Conservation (phyloP, 2,888 invertebrate species). For the Lissocephala sabroskyi region DNA sequence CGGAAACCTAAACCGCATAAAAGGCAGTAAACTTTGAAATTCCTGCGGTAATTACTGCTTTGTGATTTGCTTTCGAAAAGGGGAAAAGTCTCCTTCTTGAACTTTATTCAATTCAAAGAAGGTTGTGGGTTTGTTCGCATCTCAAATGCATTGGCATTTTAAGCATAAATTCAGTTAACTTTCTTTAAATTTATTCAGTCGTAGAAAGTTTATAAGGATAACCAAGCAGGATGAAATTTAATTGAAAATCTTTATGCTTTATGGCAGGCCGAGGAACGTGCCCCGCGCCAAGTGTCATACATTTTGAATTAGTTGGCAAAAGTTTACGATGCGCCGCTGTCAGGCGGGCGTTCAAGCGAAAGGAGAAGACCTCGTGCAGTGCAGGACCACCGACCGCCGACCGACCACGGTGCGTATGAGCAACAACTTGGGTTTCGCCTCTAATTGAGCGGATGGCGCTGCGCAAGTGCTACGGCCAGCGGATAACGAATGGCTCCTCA, state of each 20-base stretch:
- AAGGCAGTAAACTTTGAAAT: no score
- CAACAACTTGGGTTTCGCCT: constrained; percentile 33
- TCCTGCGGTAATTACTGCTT: no score
- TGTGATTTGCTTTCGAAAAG: no score
- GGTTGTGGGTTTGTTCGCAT: no score
- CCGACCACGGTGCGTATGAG: constrained; percentile 31
- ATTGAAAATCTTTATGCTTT: constrained; percentile 15
- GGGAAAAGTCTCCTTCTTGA: no score
- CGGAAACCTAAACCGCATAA: no score
- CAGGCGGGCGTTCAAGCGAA: not conserved
- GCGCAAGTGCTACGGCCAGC: constrained; percentile 42
- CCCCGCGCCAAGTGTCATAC: constrained; percentile 10
- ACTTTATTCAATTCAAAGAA: no score
- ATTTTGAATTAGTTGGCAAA: constrained; percentile 16
- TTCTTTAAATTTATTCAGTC: no score
- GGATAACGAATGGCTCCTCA: constrained; percentile 32
- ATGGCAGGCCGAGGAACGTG: constrained; percentile 1
- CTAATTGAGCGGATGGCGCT: constrained; percentile 38
- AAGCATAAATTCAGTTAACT: no score
- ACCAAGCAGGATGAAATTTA: not conserved
- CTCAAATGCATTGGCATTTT: no score
- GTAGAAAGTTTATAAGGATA: no score
- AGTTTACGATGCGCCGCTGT: constrained; percentile 12
- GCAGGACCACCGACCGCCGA: not conserved
- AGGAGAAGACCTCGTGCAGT: not conserved